Conservation (phyloP, 2,888 invertebrate species). For the Mythimna pallens region DNA sequence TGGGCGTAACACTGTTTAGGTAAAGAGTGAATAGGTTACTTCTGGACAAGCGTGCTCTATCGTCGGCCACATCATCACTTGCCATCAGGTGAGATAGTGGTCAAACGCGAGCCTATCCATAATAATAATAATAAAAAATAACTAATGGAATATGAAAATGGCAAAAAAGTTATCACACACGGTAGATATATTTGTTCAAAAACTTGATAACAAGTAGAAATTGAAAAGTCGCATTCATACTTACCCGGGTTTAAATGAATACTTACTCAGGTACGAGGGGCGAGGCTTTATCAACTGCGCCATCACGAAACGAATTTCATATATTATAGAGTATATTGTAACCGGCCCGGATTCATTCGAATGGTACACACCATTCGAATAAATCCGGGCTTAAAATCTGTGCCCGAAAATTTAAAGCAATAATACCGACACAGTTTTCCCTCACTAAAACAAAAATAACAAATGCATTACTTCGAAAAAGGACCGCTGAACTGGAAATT, state of each 20-base stretch:
- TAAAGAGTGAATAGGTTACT: too few relatives aligned
- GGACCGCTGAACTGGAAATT: not conserved
- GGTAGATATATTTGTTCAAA: too few relatives aligned
- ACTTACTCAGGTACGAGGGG: not conserved
- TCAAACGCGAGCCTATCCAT: too few relatives aligned
- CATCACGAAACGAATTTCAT: not conserved
- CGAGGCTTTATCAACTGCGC: not conserved
- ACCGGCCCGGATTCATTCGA: constrained; percentile 4
- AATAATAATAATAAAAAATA: too few relatives aligned
- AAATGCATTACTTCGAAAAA: not conserved
- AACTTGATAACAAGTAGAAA: not conserved
- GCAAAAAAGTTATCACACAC: too few relatives aligned
- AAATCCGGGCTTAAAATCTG: constrained; percentile 24
- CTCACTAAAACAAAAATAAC: constrained; percentile 28
- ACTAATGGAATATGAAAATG: too few relatives aligned
- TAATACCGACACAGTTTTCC: constrained; percentile 32
- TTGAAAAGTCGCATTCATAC: not conserved
- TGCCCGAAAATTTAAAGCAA: constrained; percentile 20
- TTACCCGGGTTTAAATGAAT: not conserved
- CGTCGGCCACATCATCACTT: too few relatives aligned
- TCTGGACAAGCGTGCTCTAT: too few relatives aligned
- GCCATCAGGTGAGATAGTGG: too few relatives aligned
- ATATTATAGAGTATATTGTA: constrained; percentile 10
- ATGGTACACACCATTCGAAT: constrained; percentile 16
- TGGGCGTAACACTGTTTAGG: too few relatives aligned